Conservation (phyloP, 1,140 invertebrate genomes). For the Macrostomum lignano region DNA sequence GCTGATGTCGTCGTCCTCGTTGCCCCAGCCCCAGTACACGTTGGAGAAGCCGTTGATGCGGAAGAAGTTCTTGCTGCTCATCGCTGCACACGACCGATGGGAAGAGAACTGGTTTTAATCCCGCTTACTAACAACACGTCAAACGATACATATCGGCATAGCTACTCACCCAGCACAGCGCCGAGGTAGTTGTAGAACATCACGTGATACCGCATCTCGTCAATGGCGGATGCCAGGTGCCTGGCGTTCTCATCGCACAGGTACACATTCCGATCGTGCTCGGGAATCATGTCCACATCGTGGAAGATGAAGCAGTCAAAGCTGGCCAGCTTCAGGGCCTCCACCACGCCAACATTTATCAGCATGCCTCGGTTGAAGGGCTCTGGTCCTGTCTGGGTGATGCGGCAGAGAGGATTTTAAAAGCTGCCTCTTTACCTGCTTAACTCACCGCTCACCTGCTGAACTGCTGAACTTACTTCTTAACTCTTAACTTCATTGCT, state of each 20-base stretch:
- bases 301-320: conserved; percentile 24
- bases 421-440: too few relatives aligned
- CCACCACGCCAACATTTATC: conserved; percentile 20
- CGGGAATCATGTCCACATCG: conserved; percentile 12
- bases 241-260: conserved; percentile 17
- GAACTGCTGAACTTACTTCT: too few relatives aligned
- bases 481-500: too few relatives aligned
- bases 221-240: conserved; percentile 18
- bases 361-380: conserved; percentile 22
- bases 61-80: conserved; percentile 34
- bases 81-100: too few relatives aligned
- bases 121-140: too few relatives aligned
- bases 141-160: too few relatives aligned
- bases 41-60: conserved; percentile 70
- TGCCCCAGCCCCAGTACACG: conserved; percentile 50
- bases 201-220: conserved; percentile 12
- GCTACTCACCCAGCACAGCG: too few relatives aligned
- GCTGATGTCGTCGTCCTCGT: conserved; percentile 25
- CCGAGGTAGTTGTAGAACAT: conserved; percentile 23
- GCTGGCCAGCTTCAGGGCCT: conserved; percentile 12
- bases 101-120: too few relatives aligned
- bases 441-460: too few relatives aligned
- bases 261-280: conserved; percentile 11
- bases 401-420: too few relatives aligned
- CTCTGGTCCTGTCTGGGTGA: too few relatives aligned